A percentile compares a stretch with the other conserved stretches of the same genome.
Conservation (phyloP, 2,888 invertebrate genomes). For the Polymixis lichenea region DNA sequence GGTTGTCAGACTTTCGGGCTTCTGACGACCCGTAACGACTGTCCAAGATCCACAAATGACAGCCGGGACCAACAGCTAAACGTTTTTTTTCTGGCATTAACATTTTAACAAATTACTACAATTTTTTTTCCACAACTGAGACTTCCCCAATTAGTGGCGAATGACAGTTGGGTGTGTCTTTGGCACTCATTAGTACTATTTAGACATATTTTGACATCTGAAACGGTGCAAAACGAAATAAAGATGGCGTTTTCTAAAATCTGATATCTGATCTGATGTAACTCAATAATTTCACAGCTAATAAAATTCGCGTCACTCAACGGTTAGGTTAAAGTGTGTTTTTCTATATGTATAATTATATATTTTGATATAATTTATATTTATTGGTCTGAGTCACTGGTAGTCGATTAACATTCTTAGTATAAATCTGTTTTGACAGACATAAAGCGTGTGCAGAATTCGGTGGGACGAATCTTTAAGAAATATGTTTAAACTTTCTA, state of each 20-base stretch:
- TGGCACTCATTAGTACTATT: slow-evolving; percentile 20
- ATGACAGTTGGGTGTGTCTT: background rate
- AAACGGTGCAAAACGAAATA: slow-evolving; percentile 12
- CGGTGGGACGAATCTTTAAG: slow-evolving; percentile 11
- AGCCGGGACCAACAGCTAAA: too few species aligned
- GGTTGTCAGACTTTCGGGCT: too few species aligned
- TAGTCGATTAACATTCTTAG: slow-evolving; percentile 39
- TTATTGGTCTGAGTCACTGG: slow-evolving; percentile 34
- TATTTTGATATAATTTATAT: slow-evolving; percentile 23
- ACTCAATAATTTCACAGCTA: slow-evolving; percentile 17
- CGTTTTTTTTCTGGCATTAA: too few species aligned
- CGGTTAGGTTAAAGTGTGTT: slow-evolving; percentile 26
- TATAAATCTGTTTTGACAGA: slow-evolving; percentile 43
- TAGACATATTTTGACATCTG: slow-evolving; percentile 9
- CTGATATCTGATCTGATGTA: background rate
- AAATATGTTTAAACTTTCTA: slow-evolving; percentile 10
- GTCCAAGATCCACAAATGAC: too few species aligned
- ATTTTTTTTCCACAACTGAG: background rate
- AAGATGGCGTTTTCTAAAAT: background rate
- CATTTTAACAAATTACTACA: slow-evolving; percentile 14
- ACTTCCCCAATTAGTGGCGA: slow-evolving; percentile 28
- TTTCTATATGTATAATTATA: slow-evolving; percentile 28
- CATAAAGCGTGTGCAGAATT: slow-evolving; percentile 7
- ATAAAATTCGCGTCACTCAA: slow-evolving; percentile 38
- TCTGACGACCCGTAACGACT: too few species aligned